Conservation (phyloP, 2,113 vertebrate species). For the Hymenochirus boettgeri region DNA sequence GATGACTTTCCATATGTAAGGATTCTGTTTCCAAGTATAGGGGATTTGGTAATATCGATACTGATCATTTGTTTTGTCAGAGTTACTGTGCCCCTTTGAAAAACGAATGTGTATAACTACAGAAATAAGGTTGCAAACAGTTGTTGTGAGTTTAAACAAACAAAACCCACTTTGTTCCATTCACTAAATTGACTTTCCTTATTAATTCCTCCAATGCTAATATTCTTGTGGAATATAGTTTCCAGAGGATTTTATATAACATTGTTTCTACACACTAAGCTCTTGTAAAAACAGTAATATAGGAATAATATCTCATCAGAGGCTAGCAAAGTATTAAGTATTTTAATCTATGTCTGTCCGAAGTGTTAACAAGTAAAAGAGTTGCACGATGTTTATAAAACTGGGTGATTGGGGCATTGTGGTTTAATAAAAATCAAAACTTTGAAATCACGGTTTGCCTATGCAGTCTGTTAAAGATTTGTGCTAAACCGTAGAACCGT, state of each 20-base stretch:
- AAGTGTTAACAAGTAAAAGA: background rate
- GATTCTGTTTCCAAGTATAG: too few species aligned
- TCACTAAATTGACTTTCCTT: too few species aligned
- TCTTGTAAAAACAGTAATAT: conserved; percentile 13
- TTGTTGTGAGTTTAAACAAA: too few species aligned
- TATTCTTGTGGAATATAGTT: background rate
- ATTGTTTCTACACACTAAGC: background rate
- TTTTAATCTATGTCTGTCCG: background rate
- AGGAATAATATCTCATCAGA: conserved; percentile 9
- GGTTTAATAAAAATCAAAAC: background rate
- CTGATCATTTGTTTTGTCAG: too few species aligned
- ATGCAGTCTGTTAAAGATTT: background rate
- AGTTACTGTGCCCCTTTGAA: too few species aligned
- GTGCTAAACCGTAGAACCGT: background rate
- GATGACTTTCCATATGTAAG: too few species aligned
- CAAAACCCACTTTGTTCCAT: background rate
- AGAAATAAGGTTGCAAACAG: background rate
- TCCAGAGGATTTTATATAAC: background rate
- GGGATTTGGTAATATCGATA: background rate
- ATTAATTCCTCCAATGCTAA: conserved; percentile 10
- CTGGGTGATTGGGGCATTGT: background rate
- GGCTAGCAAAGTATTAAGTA: conserved; percentile 5
- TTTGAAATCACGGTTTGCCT: background rate
- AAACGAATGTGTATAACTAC: too few species aligned
- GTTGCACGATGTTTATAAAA: background rate